Base-by-base conservation (phyloP, 2,797 vertebrate species). In the Mallotus villosus region DNA sequence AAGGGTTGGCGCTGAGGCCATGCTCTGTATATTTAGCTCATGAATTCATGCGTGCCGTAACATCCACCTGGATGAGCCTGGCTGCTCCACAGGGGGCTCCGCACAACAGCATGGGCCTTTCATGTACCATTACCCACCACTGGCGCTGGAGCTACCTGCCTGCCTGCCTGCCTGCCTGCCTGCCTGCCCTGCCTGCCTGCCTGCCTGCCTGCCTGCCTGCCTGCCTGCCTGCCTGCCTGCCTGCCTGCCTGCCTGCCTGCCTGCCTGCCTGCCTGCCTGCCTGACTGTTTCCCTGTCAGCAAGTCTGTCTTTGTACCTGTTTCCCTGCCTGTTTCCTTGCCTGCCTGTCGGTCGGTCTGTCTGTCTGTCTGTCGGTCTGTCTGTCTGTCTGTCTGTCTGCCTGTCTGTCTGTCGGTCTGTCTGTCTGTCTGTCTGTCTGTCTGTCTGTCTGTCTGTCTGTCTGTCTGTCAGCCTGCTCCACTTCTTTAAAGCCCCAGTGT, bases 91-190 rank as follows among this genome's bases (percentile, higher is more conserved):
- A 72, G 82, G 80, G 80, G 78, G 82, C 71, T 73, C 74, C 71
- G 65, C 78, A 79, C 77, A 81, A 81, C 75, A 82, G 80, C 81
- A 82, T 77, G 77, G 76, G 75, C 71, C 74, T 82, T 84, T 84
- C 80, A 89, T 84, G 85, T 89, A 72, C 85, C 85, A 88, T 89
- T 90, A 86, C 86, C 86, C 85, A 87, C 74, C 80, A 71, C 77
- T 82, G 78, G 76, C 72, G 76, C 74, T 82, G 80, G 25, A 14
- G 34, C 37, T 65, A 62, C 59, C 62, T 74, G 76, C 72, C 67
- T 71, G 0, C 16, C 51, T n/a, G 51, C 19, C 51, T 55, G 51
- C 51, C 1, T 55, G 1, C 19, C 17, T 19, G 5, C 17, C 51
- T 55, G 51, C 4, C 4, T 7, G 16, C 5, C 34, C 51, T 55